phyloP scores from a whole-genome alignment of 1,140 invertebrate species.

The Achroia grisella region DNA sequence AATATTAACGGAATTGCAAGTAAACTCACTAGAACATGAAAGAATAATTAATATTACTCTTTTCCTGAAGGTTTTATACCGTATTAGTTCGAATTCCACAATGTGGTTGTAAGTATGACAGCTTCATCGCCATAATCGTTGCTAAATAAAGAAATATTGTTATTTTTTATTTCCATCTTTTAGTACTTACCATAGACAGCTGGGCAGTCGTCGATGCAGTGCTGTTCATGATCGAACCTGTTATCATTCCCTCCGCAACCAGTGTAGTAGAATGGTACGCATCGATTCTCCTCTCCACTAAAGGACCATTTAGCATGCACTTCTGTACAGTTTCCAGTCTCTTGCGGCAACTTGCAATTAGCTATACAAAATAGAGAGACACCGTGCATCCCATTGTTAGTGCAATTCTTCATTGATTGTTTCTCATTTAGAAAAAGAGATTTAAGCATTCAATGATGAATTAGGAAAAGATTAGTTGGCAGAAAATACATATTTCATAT shows the following conservation, averaged over 20 bases:
- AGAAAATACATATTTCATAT: too few relatives aligned
- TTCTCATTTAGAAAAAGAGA: neutral
- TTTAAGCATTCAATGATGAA: conserved; percentile 1
- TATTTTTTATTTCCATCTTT: too few relatives aligned
- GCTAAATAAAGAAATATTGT: too few relatives aligned
- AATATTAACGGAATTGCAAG: too few relatives aligned
- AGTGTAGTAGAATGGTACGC: conserved; percentile 95
- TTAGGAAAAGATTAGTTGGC: neutral
- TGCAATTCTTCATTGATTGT: neutral
- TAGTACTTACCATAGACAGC: conserved; percentile 82
- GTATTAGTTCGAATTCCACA: too few relatives aligned
- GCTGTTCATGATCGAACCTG: conserved; percentile 84
- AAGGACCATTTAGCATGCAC: conserved; percentile 89
- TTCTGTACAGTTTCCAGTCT: conserved; percentile 86
- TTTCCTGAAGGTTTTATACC: too few relatives aligned
- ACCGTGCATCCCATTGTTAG: conserved; percentile 17
- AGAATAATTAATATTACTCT: too few relatives aligned
- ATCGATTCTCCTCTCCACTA: conserved; percentile 87
- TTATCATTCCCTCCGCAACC: conserved; percentile 94
- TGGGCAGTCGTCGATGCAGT: conserved; percentile 88
- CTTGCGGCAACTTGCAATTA: conserved; percentile 86
- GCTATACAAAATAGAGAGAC: conserved; percentile 60
- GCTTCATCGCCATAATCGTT: too few relatives aligned
- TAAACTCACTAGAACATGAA: too few relatives aligned
- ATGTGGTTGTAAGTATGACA: too few relatives aligned